These are phyloP conservation scores for Atta colombica DNA, from an alignment of 1,140 invertebrate genomes.

Conservation along the genomic window DNA sequence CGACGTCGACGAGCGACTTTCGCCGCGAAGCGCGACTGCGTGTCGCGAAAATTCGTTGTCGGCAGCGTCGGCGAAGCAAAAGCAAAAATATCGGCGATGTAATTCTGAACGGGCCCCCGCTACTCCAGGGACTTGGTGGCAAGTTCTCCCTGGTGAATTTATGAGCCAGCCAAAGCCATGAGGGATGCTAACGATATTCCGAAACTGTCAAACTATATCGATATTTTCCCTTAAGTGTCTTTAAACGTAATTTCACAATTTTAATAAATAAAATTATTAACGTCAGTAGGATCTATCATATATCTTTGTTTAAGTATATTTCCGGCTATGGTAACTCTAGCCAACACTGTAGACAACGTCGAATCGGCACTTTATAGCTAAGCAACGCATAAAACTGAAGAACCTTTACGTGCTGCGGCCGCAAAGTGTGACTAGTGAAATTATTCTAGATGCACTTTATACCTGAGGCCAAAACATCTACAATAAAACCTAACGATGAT, in stretches of 20 bases:
- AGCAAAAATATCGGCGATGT: conserved; percentile 40
- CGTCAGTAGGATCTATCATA: neutral
- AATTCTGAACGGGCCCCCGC: neutral
- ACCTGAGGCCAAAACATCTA: conserved; percentile 35
- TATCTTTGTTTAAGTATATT: neutral
- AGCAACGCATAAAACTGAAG: conserved; percentile 32
- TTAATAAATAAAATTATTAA: neutral
- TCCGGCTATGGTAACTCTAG: neutral
- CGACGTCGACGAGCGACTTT: conserved; percentile 33
- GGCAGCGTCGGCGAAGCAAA: neutral
- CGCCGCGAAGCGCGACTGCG: neutral
- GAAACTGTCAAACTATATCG: conserved; percentile 7
- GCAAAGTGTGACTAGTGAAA: conserved; percentile 22
- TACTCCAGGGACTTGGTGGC: neutral
- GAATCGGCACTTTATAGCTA: conserved; percentile 14
- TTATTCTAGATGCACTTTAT: conserved; percentile 58
- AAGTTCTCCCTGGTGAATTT: conserved; percentile 30
- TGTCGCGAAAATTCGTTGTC: conserved; percentile 18
- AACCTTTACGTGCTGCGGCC: conserved; percentile 32
- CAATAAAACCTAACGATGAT: conserved; percentile 49
- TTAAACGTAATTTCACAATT: neutral
- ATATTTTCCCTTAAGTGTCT: neutral
- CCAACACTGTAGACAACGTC: neutral
- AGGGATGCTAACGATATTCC: conserved; percentile 9
- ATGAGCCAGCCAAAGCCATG: neutral